phyloP scores from a whole-genome alignment of 2,888 invertebrate species.

The Zygaena filipendulae region DNA sequence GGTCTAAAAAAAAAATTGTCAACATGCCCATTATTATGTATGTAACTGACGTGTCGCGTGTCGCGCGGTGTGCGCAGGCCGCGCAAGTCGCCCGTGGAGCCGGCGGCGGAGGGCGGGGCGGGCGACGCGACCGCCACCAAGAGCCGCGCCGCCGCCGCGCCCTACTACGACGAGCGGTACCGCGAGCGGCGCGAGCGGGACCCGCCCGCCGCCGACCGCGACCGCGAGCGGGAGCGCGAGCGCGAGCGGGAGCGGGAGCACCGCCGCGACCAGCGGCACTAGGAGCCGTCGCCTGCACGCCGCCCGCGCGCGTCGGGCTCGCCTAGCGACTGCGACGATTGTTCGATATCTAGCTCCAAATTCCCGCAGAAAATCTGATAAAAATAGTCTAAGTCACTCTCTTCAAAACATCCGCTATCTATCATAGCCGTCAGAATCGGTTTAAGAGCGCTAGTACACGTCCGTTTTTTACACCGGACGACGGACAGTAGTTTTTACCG shows the following conservation, averaged over 20 bases:
- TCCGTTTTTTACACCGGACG: no score
- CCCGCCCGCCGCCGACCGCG: slow-evolving; percentile 68
- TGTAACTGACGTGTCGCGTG: no score
- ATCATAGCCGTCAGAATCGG: no score
- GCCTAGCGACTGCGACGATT: no score
- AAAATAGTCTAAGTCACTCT: no score
- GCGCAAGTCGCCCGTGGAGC: slow-evolving; percentile 71
- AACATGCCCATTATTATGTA: no score
- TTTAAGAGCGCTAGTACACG: no score
- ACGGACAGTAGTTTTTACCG: no score
- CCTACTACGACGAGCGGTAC: slow-evolving; percentile 91
- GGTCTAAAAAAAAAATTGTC: no score
- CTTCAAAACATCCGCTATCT: no score
- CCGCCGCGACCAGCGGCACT: background rate
- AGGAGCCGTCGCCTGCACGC: slow-evolving; percentile 6
- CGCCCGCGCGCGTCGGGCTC: background rate
- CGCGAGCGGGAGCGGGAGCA: slow-evolving; percentile 44
- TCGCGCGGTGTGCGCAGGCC: slow-evolving; percentile 52
- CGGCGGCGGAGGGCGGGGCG: slow-evolving; percentile 53
- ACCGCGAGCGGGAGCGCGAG: slow-evolving; percentile 63
- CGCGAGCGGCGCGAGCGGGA: slow-evolving; percentile 73
- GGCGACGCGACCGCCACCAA: slow-evolving; percentile 56
- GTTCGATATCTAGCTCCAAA: no score
- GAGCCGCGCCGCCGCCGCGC: slow-evolving; percentile 64
- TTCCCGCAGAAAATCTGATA: no score